Evolutionary conservation across 2,113 vertebrate species (phyloP).

Genomic region (Formicarius rufipectus): DNA sequence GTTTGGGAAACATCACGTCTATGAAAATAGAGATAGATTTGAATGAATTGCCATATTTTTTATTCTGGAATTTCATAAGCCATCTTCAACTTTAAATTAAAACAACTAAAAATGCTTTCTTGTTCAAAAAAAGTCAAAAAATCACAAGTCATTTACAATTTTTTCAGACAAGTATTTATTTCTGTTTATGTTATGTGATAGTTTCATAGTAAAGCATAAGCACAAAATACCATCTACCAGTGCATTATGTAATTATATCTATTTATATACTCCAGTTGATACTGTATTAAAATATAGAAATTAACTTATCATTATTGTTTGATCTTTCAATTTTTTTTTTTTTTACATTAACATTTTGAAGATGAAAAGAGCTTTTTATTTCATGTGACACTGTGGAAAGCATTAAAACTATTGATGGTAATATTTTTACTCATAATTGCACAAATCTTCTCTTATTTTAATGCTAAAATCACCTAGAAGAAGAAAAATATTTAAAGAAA

Average conservation of each 20-base stretch:
- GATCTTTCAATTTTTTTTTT: not conserved
- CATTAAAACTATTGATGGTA: not conserved
- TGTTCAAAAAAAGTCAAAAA: not conserved
- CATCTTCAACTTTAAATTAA: not conserved
- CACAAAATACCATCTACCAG: not conserved
- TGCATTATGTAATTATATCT: not conserved
- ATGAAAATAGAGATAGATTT: not conserved
- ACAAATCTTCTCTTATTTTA: not conserved
- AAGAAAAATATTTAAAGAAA: slow-evolving; percentile 13
- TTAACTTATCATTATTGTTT: not conserved
- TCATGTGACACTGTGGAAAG: not conserved
- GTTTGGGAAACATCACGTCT: not conserved
- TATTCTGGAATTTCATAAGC: not conserved
- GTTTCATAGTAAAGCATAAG: not conserved
- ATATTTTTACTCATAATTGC: not conserved
- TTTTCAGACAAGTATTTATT: not conserved
- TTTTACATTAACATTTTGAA: not conserved
- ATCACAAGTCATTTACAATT: not conserved
- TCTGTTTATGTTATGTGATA: not conserved
- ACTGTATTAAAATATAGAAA: not conserved
- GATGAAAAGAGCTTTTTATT: not conserved
- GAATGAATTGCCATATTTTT: not conserved
- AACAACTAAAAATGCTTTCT: not conserved
- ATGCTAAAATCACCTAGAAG: not conserved
- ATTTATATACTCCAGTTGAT: not conserved